Conservation (phyloP, 2,888 invertebrate genomes). For the Drosophila acutilabella region DNA sequence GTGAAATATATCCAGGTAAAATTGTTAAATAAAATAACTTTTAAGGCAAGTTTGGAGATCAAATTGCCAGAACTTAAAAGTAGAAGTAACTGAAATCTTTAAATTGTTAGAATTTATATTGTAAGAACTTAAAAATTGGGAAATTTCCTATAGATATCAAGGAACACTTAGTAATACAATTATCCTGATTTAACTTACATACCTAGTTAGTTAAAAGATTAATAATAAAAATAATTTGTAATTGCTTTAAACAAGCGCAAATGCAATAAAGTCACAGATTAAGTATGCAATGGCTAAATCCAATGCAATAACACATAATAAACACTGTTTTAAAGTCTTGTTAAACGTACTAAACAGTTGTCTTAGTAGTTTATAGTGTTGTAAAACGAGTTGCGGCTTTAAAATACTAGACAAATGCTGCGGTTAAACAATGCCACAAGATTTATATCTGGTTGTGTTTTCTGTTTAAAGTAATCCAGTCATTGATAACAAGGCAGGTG, state of each 20-base stretch:
- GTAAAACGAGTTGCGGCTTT: not conserved
- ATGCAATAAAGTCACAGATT: not conserved
- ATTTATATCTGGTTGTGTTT: conserved; percentile 6
- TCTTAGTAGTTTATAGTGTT: not conserved
- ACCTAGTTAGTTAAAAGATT: too few species aligned
- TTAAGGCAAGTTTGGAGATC: too few species aligned
- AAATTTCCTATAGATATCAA: not conserved
- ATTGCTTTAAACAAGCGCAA: too few species aligned
- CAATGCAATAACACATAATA: not conserved
- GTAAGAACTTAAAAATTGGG: too few species aligned
- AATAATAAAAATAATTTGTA: too few species aligned
- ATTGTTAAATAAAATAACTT: not conserved
- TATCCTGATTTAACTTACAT: too few species aligned
- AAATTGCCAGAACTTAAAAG: too few species aligned
- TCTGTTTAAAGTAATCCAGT: not conserved
- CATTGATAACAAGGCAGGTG: conserved; percentile 16
- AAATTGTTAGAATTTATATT: too few species aligned
- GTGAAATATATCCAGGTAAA: not conserved
- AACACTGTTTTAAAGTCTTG: not conserved
- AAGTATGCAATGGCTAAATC: not conserved
- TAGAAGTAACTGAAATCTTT: too few species aligned
- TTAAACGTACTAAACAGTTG: not conserved
- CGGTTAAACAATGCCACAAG: conserved; percentile 1
- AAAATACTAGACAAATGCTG: not conserved
- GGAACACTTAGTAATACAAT: too few species aligned